Evolutionary conservation across 2,113 vertebrate species (phyloP).

Genomic region (Siniperca chuatsi): DNA sequence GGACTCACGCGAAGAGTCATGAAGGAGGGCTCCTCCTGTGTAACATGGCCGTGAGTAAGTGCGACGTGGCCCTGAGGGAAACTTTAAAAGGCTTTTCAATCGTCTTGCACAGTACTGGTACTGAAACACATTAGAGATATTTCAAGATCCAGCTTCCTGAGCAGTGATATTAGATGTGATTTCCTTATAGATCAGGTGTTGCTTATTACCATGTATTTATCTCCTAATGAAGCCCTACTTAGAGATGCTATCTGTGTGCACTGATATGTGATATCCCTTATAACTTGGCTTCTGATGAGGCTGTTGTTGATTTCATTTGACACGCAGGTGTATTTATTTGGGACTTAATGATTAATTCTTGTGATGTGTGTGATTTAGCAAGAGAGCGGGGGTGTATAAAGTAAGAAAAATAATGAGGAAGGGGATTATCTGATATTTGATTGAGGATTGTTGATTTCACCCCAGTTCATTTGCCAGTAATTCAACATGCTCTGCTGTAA

Average conservation of each 20-base stretch:
- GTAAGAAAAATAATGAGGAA: slow-evolving; percentile 39
- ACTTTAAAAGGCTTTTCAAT: slow-evolving; percentile 65
- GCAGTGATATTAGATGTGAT: not conserved
- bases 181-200: slow-evolving; percentile 6
- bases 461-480: slow-evolving; percentile 31
- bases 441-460: slow-evolving; percentile 42
- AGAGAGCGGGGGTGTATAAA: slow-evolving; percentile 6
- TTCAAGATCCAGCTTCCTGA: slow-evolving; percentile 9
- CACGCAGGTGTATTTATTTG: slow-evolving; percentile 44
- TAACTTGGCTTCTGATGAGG: slow-evolving; percentile 34
- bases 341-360: slow-evolving; percentile 53
- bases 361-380: slow-evolving; percentile 40
- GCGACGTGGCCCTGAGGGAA: slow-evolving; percentile 41
- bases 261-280: slow-evolving; percentile 25
- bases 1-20: slow-evolving; percentile 50
- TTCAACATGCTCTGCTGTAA: not conserved
- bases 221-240: slow-evolving; percentile 24
- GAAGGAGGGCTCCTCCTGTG: slow-evolving; percentile 34
- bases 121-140: slow-evolving; percentile 19
- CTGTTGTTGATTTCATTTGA: slow-evolving; percentile 37
- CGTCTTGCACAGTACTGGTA: slow-evolving; percentile 15
- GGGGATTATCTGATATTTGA: slow-evolving; percentile 62
- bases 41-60: slow-evolving; percentile 28
- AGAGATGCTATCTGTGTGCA: slow-evolving; percentile 2
- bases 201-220: not conserved